phyloP scores from a whole-genome alignment of 2,888 invertebrate species.

The Tillus elongatus region DNA sequence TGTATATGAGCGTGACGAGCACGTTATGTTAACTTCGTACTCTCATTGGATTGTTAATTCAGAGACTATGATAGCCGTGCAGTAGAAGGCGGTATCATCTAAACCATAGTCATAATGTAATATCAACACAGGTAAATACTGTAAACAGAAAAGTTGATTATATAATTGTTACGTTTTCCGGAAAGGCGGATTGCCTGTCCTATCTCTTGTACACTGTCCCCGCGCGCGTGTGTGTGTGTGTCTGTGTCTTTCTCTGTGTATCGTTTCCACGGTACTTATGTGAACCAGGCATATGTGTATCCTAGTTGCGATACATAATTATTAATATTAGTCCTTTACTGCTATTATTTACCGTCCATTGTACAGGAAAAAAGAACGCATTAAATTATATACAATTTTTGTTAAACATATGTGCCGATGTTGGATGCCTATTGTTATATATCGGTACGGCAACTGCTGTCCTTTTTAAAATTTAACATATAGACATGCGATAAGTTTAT shows the following conservation, averaged over 20 bases:
- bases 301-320: slow-evolving; percentile 41
- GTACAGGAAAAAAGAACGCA: slow-evolving; percentile 41
- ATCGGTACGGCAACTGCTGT: slow-evolving; percentile 30
- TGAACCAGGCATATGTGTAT: slow-evolving; percentile 41
- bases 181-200: neutral
- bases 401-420: slow-evolving; percentile 38
- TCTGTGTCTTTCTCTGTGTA: too few species aligned
- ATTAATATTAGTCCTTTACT: slow-evolving; percentile 41
- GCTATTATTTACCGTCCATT: slow-evolving; percentile 43
- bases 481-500: slow-evolving; percentile 27
- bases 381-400: slow-evolving; percentile 43
- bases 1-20: too few species aligned
- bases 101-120: neutral
- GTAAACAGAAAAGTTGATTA: neutral
- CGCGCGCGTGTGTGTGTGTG: too few species aligned
- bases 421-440: slow-evolving; percentile 33
- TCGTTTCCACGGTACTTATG: slow-evolving; percentile 31
- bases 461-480: slow-evolving; percentile 31
- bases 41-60: too few species aligned
- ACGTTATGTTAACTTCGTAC: too few species aligned
- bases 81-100: too few species aligned
- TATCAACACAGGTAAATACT: neutral
- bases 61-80: too few species aligned
- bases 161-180: slow-evolving; percentile 2
- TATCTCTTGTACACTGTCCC: too few species aligned